Evolutionary conservation across 2,113 vertebrate genomes (phyloP).

Genomic region (Lepus americanus): DNA sequence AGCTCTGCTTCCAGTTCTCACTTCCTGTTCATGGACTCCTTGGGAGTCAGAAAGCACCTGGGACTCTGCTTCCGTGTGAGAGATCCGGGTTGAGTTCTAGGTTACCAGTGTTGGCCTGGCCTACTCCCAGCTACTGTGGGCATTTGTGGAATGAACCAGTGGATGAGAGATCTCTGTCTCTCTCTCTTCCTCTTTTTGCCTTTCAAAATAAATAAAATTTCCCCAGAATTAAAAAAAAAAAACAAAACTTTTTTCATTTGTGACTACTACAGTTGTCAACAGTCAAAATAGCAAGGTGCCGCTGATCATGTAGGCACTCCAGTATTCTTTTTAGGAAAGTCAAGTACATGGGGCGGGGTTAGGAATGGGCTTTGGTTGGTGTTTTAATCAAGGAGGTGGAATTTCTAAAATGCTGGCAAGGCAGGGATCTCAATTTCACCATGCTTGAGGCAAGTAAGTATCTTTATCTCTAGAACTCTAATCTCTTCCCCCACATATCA

Average conservation of each 20-base stretch:
- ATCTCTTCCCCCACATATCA: background rate
- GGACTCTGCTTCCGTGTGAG: no score
- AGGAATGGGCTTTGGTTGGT: background rate
- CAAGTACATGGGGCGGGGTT: background rate
- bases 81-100: no score
- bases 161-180: no score
- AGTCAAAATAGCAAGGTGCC: background rate
- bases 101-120: no score
- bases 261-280: background rate
- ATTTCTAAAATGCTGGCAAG: background rate
- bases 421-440: background rate
- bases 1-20: no score
- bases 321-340: background rate
- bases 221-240: no score
- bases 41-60: no score
- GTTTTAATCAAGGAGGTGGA: background rate
- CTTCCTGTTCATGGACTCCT: no score
- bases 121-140: no score
- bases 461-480: constrained; percentile 27
- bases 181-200: no score
- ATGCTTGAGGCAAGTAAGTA: background rate
- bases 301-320: fast-evolving
- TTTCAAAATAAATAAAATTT: no score
- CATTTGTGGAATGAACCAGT: no score
- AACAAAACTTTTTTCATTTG: background rate